A percentile compares a stretch with the other conserved stretches of the same genome.
Conservation (phyloP, 1,140 invertebrate genomes). For the Wiebesia pumilae region DNA sequence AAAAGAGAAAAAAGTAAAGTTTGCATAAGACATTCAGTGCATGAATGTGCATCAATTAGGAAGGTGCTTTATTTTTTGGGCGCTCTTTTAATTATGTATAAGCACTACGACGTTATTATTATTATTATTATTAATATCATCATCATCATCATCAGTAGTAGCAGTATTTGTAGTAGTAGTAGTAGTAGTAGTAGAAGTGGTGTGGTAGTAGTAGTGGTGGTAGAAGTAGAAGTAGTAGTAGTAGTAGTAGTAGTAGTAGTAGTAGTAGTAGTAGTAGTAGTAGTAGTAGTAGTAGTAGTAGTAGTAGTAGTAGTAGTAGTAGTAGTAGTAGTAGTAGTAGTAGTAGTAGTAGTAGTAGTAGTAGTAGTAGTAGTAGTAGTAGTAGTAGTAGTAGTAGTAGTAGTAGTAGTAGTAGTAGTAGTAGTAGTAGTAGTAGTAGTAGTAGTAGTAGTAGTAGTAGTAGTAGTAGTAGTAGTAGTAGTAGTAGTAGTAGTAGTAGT, state of each 20-base stretch:
- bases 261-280: background rate
- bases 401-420: constrained; percentile 10
- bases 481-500: background rate
- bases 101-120: constrained; percentile 8
- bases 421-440: background rate
- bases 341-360: background rate
- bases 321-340: background rate
- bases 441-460: background rate
- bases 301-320: background rate
- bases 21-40: background rate
- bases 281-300: background rate
- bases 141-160: background rate
- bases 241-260: background rate
- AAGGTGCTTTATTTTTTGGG: constrained; percentile 25
- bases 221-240: background rate
- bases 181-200: background rate
- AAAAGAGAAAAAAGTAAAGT: constrained; percentile 2
- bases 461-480: background rate
- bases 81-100: constrained; percentile 1
- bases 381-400: background rate
- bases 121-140: background rate
- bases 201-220: too few species aligned
- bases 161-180: background rate
- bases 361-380: background rate
- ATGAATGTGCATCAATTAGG: background rate